Evolutionary conservation across 2,888 invertebrate species (phyloP), one percentile per base, ranked within the genome.

Genomic region (Epirrita christyi): DNA sequence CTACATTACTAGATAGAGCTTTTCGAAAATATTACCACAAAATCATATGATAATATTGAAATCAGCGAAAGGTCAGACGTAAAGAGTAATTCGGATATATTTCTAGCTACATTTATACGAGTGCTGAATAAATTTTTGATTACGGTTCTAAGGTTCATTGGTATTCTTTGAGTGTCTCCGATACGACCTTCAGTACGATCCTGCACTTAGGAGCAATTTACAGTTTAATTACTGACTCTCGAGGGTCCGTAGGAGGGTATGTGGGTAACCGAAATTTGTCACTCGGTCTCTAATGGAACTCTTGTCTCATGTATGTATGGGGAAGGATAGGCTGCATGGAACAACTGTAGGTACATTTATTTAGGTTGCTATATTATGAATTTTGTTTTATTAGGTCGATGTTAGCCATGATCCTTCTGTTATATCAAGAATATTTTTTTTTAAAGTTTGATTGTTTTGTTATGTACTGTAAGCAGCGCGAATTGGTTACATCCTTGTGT

Each of bases 201-300:
- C 79, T 81, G 80, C 84, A 86, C 86, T 88, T 86, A 85, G 82
- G 77, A 76, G 80, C 86, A 88, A 88, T 88, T 88, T 86, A 88
- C 88, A 87, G 87, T 87, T 89, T 88, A 88, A 88, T 89, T 88
- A 88, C 87, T 80, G 79, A 75, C 73, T 73, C 73, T 73, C 63
- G 75, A 57, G 67, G 66, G 68, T 64, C 66, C 63, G 66, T 60
- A 68, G 64, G 64, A 51, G 59, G 63, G 65, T 55, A 52, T 70
- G 71, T 66, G 65, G 70, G 64, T 56, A 68, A 64, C 67, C 69
- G 55, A 67, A 76, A 78, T 76, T 78, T 76, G 78, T 76, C 67
- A 67, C 67, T 50, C 27, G 48, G 55, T 60, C 60, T 60, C 62
- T 63, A 63, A 65, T 65, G 67, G 63, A 59, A 51, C 57, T 54